Evolutionary conservation across 1,140 invertebrate species (phyloP), one percentile per base, ranked within the genome.

Genomic region (Cryptotermes secundus): DNA sequence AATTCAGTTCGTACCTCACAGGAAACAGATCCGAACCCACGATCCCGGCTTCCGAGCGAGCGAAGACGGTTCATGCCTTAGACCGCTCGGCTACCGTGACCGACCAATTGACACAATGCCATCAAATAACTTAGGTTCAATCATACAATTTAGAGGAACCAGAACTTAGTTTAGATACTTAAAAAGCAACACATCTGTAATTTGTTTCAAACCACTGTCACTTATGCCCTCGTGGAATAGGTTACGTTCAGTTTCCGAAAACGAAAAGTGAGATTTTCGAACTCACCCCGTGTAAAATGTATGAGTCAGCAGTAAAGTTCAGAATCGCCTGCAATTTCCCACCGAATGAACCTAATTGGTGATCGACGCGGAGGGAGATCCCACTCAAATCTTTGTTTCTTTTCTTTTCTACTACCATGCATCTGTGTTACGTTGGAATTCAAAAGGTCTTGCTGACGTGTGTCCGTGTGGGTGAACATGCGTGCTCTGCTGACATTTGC

Each of bases 391-490:
- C 53, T 59, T 59, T 59, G 53, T 59, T 59, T 59, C 16, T 59
- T 59, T 22, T 59, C n/a, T n/a, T n/a, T 12, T 12, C 38, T 38
- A 12, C 31, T 26, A 72, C 9, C 59, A n/a, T 31, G 26, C 59
- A 72, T 26, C 59, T 72, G 59, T 26, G 59, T 6, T 31, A 72
- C n/a, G 16, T 14, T 72, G 59, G 59, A 72, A 72, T 72, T 72
- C 59, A 72, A 72, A 72, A 72, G 59, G 59, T 72, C 59, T 22
- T 72, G 59, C 59, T 72, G 59, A 72, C 59, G 59, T 31, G 59
- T n/a, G 26, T 59, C 19, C 24, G 19, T 19, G 53, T 59, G 53
- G 16, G 59, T 65, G 59, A n/a, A n/a, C 3, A 26, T 31, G 59
- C 59, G 59, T 72, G 59, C 9, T 72, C 2, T 14, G 31, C 59